Conservation (phyloP, 2,888 invertebrate species). For the Dryococelus australis region DNA sequence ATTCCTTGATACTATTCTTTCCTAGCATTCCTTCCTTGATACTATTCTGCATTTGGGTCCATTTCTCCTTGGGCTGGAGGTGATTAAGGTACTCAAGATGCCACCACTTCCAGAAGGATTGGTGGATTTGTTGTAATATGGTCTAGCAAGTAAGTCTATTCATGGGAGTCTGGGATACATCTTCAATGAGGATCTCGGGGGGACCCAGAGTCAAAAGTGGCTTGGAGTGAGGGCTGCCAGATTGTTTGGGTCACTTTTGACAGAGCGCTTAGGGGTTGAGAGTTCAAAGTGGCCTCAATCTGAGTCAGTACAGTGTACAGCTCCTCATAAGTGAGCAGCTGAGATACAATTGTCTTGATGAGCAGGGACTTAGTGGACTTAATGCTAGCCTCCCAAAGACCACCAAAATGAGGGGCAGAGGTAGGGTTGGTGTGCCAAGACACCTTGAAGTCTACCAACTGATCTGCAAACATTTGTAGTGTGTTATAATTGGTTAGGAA, state of each 20-base stretch:
- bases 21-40: too few relatives aligned
- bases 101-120: neutral
- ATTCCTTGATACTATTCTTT: too few relatives aligned
- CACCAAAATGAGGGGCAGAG: neutral
- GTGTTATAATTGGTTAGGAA: neutral
- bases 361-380: too few relatives aligned
- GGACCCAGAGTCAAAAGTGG: conserved; percentile 2
- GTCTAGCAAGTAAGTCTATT: neutral
- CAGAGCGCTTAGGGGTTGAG: neutral
- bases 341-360: too few relatives aligned
- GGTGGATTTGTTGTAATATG: neutral
- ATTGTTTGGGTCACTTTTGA: neutral
- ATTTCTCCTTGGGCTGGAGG: neutral
- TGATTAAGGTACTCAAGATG: too few relatives aligned
- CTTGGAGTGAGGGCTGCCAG: neutral
- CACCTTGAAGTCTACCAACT: neutral
- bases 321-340: too few relatives aligned
- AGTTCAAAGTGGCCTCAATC: neutral
- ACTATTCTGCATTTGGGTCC: too few relatives aligned
- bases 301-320: neutral
- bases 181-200: neutral
- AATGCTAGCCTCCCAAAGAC: too few relatives aligned
- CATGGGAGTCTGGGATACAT: neutral
- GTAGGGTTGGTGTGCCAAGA: neutral
- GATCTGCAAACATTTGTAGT: neutral